Percentiles rank a stretch among this genome's conserved stretches.
phyloP scores from a whole-genome alignment of 2,888 invertebrate genomes.

The Philhelius pedissequus region DNA sequence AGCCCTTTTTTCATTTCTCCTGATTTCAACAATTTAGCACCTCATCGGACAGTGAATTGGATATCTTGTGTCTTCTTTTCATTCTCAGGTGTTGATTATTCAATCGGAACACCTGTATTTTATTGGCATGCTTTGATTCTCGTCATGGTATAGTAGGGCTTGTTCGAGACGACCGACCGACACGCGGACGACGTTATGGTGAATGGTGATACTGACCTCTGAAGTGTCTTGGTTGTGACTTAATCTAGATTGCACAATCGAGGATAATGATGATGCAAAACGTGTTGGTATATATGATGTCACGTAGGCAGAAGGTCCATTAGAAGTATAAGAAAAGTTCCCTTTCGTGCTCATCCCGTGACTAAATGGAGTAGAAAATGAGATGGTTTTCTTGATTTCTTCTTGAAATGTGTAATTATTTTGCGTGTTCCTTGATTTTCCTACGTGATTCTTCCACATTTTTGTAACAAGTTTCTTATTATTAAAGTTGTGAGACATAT shows the following conservation, averaged over 20 bases:
- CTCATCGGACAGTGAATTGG: conserved; percentile 44
- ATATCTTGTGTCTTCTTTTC: conserved; percentile 14
- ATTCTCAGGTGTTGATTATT: conserved; percentile 54
- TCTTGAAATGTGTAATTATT: not conserved
- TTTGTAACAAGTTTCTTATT: not conserved
- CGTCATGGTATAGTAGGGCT: not conserved
- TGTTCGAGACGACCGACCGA: too few species aligned
- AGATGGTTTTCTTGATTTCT: conserved; percentile 11
- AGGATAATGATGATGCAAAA: not conserved
- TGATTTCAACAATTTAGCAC: conserved; percentile 57
- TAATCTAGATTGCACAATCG: conserved; percentile 46
- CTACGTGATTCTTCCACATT: not conserved
- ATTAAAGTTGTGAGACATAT: not conserved
- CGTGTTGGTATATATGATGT: not conserved
- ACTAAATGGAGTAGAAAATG: conserved; percentile 22
- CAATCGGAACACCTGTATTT: conserved; percentile 60
- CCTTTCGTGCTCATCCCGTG: not conserved
- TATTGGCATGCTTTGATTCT: not conserved
- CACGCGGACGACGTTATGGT: too few species aligned
- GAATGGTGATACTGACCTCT: conserved; percentile 13
- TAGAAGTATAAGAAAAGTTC: conserved; percentile 12
- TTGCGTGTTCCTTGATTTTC: not conserved
- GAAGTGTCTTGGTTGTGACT: conserved; percentile 52
- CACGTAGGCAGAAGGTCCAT: conserved; percentile 25
- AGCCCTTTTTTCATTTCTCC: not conserved